Evolutionary conservation across 2,888 invertebrate species (phyloP), one percentile per base, ranked within the genome.

Genomic region (Drosophila subsilvestris): DNA sequence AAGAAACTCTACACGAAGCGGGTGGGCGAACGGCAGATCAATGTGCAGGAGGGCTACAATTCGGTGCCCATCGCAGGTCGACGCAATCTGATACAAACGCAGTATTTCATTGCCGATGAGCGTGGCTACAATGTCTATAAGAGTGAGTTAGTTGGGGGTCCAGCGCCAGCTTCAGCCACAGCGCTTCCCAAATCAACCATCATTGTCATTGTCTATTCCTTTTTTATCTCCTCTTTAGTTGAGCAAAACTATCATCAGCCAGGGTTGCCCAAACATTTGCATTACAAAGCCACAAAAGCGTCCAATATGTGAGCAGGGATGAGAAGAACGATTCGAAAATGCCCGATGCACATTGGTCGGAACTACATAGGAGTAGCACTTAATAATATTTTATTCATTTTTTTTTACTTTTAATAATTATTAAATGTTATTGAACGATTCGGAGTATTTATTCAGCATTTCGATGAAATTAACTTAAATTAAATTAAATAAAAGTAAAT

Each of bases 21-120:
- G 0, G 73, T 85, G 22, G 72, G 74, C 4, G 80, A 81, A 17
- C 67, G 73, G 17, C 49, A 61, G 56, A 73, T 84, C 54, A 86
- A 86, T 60, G 88, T 90, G 22, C 90, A 91, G 63, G 79, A 87
- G 60, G 90, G 90, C 5, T 91, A 87, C 54, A 79, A 85, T 10
- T 88, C 91, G 0, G 66, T 90, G 54, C 90, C 91, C 4, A 57
- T 87, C 4, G 62, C 78, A 0, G 80, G 89, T 1, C 54, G 62
- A 0, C 53, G 8, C 3, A 63, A 73, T 10, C 68, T 75, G 53
- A 80, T 79, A 48, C 79, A 82, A 51, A 90, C 90, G 14, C 74
- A 82, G 22, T 80, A 84, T 72, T 90, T 88, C 58, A 80, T 80
- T n/a, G 90, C 90, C 51, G 90, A 90, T 57, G 82, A 84, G 71